Evolutionary conservation across 2,888 invertebrate genomes (phyloP).

Genomic region (Xanthorhoe designata): DNA sequence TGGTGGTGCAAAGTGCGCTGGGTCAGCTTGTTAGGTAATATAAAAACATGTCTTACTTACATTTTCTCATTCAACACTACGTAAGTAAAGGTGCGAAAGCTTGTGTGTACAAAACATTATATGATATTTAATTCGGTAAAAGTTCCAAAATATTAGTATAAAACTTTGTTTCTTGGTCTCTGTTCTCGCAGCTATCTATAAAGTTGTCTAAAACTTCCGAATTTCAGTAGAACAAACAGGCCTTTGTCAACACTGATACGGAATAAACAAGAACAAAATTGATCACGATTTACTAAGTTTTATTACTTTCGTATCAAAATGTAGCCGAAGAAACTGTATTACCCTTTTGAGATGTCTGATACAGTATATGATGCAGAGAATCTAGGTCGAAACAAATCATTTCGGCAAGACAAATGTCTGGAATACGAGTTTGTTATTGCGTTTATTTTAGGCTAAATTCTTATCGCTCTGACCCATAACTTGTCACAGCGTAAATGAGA

Average conservation of each 20-base stretch:
- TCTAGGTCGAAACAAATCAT: background rate
- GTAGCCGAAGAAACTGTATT: conserved; percentile 12
- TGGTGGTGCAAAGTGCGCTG: too few species aligned
- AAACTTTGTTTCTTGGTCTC: conserved; percentile 2
- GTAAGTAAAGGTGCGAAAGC: too few species aligned
- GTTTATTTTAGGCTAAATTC: background rate
- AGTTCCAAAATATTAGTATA: background rate
- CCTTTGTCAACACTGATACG: conserved; percentile 16
- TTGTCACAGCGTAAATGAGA: background rate
- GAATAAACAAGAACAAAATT: conserved; percentile 15
- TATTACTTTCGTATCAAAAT: conserved; percentile 13
- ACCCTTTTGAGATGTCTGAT: background rate
- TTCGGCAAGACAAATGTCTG: background rate
- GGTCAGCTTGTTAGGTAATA: too few species aligned
- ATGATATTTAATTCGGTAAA: background rate
- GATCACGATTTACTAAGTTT: conserved; percentile 13
- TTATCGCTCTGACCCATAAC: background rate
- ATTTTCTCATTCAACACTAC: too few species aligned
- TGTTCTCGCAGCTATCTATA: conserved; percentile 9
- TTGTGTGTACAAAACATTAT: too few species aligned
- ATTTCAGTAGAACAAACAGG: conserved; percentile 21
- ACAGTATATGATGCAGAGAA: background rate
- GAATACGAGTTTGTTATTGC: background rate
- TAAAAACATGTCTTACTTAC: too few species aligned
- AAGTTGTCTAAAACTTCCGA: conserved; percentile 4